Base-by-base conservation (phyloP, 2,888 invertebrate species). In the Pristionchus arcanus region DNA sequence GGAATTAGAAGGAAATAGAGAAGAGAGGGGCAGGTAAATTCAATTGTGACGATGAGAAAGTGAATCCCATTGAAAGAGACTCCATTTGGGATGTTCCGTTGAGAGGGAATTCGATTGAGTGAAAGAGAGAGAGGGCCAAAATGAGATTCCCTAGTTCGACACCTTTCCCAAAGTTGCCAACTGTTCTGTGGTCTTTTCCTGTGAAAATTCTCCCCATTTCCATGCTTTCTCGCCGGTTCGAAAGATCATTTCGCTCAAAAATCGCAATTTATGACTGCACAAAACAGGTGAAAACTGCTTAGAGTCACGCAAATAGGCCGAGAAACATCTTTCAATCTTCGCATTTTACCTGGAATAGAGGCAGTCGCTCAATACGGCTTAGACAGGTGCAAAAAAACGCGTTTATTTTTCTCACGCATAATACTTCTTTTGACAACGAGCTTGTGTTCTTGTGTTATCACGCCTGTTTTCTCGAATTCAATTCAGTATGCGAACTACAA, bases 71-170 rank as follows among this genome's bases (percentile, higher is more conserved):
- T 49, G 42, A 49, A 49, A 7, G 81, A 28, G 81, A 81, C 49
- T 81, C 81, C 81, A 81, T 81, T 81, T 81, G 81, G 71, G 81
- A 49, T 53, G 81, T 81, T 81, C 81, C 53, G 7, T 28, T 81
- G 19, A 9, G 13, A 2, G 16, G 31, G 16, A 81, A 53, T 53
- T 81, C 81, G n/a, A 74, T 81, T 81, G 81, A 25, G n/a, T 19
- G 13, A 16, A 31, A 71, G 71, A 71, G 68, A 63, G 25, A 63
- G 59, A 59, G 25, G 63, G 25, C n/a, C 25, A 7, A 37, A 81
- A 49, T 53, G 37, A 77, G n/a, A 77, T 77, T 77, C 42, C 21
- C 11, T 13, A 49, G 21, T 42, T 37, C 34, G 49, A 81, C 81
- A 81, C 81, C 81, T 81, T 53, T 21, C 21, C 49, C n/a, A n/a